Percentiles rank a stretch among this genome's conserved stretches.
phyloP scores from a whole-genome alignment of 1,140 invertebrate species.

The Drosophila leontia region DNA sequence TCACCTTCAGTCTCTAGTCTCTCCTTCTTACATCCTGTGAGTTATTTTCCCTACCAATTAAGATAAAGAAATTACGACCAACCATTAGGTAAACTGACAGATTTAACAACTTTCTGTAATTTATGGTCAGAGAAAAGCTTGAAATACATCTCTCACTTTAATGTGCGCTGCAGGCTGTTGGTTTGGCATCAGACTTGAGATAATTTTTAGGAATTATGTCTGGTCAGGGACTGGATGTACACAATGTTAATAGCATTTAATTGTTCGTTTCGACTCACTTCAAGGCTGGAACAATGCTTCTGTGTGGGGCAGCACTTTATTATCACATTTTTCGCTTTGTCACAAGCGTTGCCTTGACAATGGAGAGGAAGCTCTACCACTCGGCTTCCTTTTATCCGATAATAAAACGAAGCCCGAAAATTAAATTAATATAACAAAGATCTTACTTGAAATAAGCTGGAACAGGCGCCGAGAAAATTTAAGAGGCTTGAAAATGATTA shows the following conservation, averaged over 20 bases:
- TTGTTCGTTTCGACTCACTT: constrained; percentile 2
- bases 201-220: constrained; percentile 14
- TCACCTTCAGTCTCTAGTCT: too few relatives aligned
- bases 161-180: constrained; percentile 1
- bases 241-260: constrained; percentile 9
- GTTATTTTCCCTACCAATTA: background rate
- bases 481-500: background rate
- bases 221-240: constrained; percentile 4
- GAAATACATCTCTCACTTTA: constrained; percentile 2
- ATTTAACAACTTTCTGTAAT: constrained; percentile 9
- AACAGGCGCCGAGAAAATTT: background rate
- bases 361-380: constrained; percentile 3
- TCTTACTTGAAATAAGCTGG: background rate
- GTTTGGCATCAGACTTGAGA: constrained; percentile 1
- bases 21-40: background rate
- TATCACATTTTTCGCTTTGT: constrained; percentile 31
- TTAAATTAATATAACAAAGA: constrained; percentile 30
- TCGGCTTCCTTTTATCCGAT: constrained; percentile 29
- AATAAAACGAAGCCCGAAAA: constrained; percentile 32
- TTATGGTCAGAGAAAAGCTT: constrained; percentile 1
- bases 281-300: constrained; percentile 25
- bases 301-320: constrained; percentile 17
- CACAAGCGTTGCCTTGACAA: constrained; percentile 33
- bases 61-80: constrained; percentile 3
- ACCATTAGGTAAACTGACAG: constrained; percentile 2